Percentiles rank a stretch among this genome's conserved stretches.
Conservation (phyloP, 1,140 invertebrate genomes). For the Drosophila nigromelanica region DNA sequence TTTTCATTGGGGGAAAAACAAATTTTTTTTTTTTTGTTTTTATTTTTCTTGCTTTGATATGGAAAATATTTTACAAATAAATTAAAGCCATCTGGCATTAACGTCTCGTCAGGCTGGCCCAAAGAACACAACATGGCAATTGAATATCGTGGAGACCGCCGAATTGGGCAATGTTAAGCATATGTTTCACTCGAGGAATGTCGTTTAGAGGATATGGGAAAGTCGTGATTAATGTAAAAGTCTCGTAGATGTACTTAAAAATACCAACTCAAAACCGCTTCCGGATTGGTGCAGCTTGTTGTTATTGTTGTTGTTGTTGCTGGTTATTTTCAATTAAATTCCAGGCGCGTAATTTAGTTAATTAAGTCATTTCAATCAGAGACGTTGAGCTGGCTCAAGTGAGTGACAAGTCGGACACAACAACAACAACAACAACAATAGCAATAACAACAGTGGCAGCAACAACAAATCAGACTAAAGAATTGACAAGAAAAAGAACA, state of each 20-base stretch:
- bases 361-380: conserved; percentile 77
- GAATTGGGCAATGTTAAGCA: not conserved
- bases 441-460: not conserved
- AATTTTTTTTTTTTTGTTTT: conserved; percentile 62
- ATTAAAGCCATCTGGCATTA: conserved; percentile 77
- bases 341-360: conserved; percentile 78
- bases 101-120: conserved; percentile 43
- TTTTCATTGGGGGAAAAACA: conserved; percentile 57
- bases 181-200: not conserved
- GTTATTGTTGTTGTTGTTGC: conserved; percentile 13
- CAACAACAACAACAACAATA: conserved; percentile 3
- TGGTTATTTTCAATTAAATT: conserved; percentile 65
- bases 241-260: conserved; percentile 13
- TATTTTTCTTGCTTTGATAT: conserved; percentile 73
- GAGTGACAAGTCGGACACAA: conserved; percentile 45
- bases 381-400: conserved; percentile 27
- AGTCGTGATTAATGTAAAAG: conserved; percentile 26
- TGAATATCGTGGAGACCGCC: conserved; percentile 18
- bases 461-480: conserved; percentile 43
- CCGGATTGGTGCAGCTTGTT: conserved; percentile 41
- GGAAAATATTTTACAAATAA: conserved; percentile 78
- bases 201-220: conserved; percentile 25
- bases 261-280: conserved; percentile 31
- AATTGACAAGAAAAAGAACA: conserved; percentile 56
- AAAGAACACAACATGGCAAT: conserved; percentile 12